Conservation (phyloP, 2,113 vertebrate species). For the Brienomyrus longianalis region DNA sequence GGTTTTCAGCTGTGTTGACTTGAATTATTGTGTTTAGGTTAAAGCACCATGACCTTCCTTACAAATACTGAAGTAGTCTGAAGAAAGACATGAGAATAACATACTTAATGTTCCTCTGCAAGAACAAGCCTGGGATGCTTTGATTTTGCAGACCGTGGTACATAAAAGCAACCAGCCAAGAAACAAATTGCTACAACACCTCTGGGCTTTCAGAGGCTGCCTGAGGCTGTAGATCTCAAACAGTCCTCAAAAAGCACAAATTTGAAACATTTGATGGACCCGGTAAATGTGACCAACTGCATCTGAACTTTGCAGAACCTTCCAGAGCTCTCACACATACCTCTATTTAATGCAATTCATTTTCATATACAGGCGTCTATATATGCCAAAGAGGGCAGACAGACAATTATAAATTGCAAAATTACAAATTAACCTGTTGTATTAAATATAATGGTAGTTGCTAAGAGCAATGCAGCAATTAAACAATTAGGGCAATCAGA, state of each 20-base stretch:
- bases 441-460: not conserved
- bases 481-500: not conserved
- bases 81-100: not conserved
- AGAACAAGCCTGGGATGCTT: not conserved
- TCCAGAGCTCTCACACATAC: not conserved
- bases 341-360: not conserved
- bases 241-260: not conserved
- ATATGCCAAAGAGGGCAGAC: not conserved
- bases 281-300: not conserved
- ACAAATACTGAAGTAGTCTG: not conserved
- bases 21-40: not conserved
- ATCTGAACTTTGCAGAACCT: not conserved
- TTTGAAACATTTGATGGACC: not conserved
- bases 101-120: not conserved
- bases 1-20: not conserved
- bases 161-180: not conserved
- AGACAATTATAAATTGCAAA: not conserved
- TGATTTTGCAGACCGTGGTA: not conserved
- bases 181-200: not conserved
- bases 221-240: not conserved
- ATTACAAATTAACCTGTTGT: not conserved
- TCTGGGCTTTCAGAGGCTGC: not conserved
- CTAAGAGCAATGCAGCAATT: not conserved
- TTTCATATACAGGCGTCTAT: not conserved
- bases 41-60: not conserved